phyloP scores from a whole-genome alignment of 2,113 vertebrate species.

The Fukomys damarensis region DNA sequence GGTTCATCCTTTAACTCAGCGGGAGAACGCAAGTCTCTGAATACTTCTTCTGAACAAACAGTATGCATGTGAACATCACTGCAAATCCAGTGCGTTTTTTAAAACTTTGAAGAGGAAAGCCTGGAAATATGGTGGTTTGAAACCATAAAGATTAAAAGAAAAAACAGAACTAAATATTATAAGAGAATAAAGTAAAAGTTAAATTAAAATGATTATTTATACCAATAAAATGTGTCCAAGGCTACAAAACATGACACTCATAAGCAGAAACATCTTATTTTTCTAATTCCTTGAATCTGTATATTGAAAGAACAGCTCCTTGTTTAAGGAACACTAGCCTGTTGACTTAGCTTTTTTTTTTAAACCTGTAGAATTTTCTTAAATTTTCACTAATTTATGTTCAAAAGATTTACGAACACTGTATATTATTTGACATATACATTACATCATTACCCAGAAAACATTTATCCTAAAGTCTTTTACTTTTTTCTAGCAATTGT shows the following conservation, averaged over 20 bases:
- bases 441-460: neutral
- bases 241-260: slow-evolving; percentile 50
- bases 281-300: slow-evolving; percentile 49
- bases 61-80: neutral
- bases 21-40: neutral
- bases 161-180: slow-evolving; percentile 54
- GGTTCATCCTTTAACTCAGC: neutral
- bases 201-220: slow-evolving; percentile 58
- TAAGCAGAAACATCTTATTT: slow-evolving; percentile 63
- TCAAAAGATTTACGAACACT: neutral
- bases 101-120: slow-evolving; percentile 39
- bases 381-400: neutral
- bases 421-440: neutral
- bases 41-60: neutral
- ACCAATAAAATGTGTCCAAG: slow-evolving; percentile 17
- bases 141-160: slow-evolving; percentile 68
- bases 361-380: slow-evolving; percentile 15
- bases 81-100: slow-evolving; percentile 34
- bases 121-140: neutral
- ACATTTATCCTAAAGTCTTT: neutral
- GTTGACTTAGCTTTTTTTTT: neutral
- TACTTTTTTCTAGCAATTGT: neutral
- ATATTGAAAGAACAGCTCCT: neutral
- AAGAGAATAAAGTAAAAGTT: slow-evolving; percentile 39
- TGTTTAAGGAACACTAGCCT: slow-evolving; percentile 42